These are phyloP conservation scores for Bactericera cockerelli DNA, from an alignment of 1,140 invertebrate genomes.

Conservation along the genomic window DNA sequence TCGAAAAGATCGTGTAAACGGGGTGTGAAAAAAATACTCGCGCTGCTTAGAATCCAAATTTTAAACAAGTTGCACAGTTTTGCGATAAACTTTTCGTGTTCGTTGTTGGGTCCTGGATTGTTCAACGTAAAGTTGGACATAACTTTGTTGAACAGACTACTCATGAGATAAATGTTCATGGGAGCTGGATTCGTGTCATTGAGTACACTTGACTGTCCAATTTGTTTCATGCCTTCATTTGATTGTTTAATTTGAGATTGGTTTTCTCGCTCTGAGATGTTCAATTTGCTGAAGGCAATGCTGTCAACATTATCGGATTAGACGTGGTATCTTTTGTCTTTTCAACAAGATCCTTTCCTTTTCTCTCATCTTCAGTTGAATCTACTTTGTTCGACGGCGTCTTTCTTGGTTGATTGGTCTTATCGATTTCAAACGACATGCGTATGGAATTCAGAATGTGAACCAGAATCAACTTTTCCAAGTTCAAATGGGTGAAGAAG, in stretches of 20 bases:
- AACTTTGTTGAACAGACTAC: slow-evolving; percentile 42
- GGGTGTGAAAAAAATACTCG: not conserved
- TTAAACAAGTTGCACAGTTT: not conserved
- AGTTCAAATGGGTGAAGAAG: slow-evolving; percentile 40
- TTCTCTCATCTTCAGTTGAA: not conserved
- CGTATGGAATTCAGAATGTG: slow-evolving; percentile 36
- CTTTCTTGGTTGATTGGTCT: not conserved
- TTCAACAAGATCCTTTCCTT: not conserved
- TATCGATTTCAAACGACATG: slow-evolving; percentile 22
- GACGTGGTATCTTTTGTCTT: slow-evolving; percentile 7
- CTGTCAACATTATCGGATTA: not conserved
- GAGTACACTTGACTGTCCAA: no score
- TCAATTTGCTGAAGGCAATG: no score
- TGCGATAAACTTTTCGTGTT: slow-evolving; percentile 8
- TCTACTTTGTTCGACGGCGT: not conserved
- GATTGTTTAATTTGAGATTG: no score
- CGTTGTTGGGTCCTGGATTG: slow-evolving; percentile 23
- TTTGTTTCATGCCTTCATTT: no score
- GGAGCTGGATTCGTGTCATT: no score
- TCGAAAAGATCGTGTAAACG: not conserved
- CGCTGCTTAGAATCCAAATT: not conserved
- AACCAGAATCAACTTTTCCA: slow-evolving; percentile 38
- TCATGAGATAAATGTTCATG: slow-evolving; percentile 33
- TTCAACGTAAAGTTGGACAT: slow-evolving; percentile 35
- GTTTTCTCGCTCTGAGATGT: no score